Base-by-base conservation (phyloP, 2,888 invertebrate species). In the Lobophora halterata region DNA sequence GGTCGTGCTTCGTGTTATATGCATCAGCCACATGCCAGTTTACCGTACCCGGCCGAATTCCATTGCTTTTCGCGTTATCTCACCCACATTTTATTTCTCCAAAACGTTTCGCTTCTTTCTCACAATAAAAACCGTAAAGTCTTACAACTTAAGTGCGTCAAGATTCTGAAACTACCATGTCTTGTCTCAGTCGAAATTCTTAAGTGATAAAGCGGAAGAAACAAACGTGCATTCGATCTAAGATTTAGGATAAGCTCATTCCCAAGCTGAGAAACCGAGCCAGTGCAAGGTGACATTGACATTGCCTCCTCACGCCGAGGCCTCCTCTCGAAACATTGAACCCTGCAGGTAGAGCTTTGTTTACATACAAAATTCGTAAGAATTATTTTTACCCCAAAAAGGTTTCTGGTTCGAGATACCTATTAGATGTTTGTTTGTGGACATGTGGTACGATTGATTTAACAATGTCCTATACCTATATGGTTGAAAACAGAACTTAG, bases 251-350 rank as follows among this genome's bases (percentile, higher is more conserved):
- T 37, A 38, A 32, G 32, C 16, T 23, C 18, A 3, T 31, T 20
- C 27, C 28, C 16, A 23, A 18, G 23, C 25, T 11, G 11, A 11
- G 12, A 21, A 25, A 18, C 38, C 37, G 31, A 52, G 42, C 55
- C 55, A 65, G 58, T 69, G 64, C 65, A 71, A 79, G 78, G 78
- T 80, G 81, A 82, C 85, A 82, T 82, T 83, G 82, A 81, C 80
- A 78, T 79, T 81, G 79, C 40, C 44, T 46, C 41, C 45, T 27
- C 45, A 56, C 55, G 51, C 33, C 56, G 49, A 59, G 60, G 58
- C 65, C 64, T 50, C 49, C 52, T 46, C 37, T 45, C 44, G 47
- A 70, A 65, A 53, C 78, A 59, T 73, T 79, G 80, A 80, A 76
- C 79, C 65, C 61, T 46, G 34, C 61, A 56, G 55, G 62, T 56